Evolutionary conservation across 1,140 invertebrate genomes (phyloP), one percentile per base, ranked within the genome.

Genomic region (Leptinotarsa texana): DNA sequence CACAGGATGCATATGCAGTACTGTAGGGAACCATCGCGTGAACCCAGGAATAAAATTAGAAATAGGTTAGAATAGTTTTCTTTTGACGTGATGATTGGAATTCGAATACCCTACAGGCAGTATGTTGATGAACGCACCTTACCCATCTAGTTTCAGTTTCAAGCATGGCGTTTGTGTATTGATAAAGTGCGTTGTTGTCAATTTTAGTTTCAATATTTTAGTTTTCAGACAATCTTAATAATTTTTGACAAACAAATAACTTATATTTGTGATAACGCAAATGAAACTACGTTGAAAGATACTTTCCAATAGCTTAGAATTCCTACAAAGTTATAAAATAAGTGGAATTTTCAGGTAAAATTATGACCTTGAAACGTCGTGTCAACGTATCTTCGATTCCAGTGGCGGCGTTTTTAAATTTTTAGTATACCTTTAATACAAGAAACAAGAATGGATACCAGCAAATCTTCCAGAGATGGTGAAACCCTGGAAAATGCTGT

Each of bases 321-420:
- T 13, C 18, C 63, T 42, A 4, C 15, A 75, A 13, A 63, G 69
- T 6, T 21, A 13, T 49, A 13, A 63, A 74, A 73, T 73, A 69
- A 27, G 13, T 49, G n/a, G 66, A 70, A 73, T 74, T 75, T 66
- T 66, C 62, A 72, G 18, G 73, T 69, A 76, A 77, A 80, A 78
- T 49, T 49, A 75, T 79, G 80, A 80, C 79, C 81, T 82, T 83
- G 84, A 83, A 84, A 85, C 84, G 82, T 83, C 82, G 81, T 83
- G 80, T 79, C 77, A 79, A 77, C 78, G 73, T 74, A 77, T 79
- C 77, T 76, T 72, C 77, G 75, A 72, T 80, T 74, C 51, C 78
- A 71, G 66, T 70, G 71, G 77, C 78, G 74, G 72, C 68, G 70
- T 74, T 74, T 80, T 82, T 80, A 63, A 74, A 82, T 75, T 66